These are phyloP conservation scores for Oopsacas minuta DNA, from an alignment of 37 sponge, comb jelly and placozoan species.

Conservation along the genomic window DNA sequence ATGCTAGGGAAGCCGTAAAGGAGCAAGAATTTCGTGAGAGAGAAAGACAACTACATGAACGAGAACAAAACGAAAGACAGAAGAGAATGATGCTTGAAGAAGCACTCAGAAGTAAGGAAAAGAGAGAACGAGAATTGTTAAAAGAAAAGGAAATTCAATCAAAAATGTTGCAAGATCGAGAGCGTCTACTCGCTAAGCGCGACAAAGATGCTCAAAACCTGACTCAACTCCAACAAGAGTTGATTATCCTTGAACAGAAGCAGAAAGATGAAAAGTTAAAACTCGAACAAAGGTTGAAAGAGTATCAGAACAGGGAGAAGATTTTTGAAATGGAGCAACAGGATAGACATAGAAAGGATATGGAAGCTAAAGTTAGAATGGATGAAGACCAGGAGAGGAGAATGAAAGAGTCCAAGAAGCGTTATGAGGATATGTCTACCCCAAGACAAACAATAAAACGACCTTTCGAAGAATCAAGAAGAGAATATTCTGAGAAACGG, in stretches of 20 bases:
- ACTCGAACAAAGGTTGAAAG: not conserved
- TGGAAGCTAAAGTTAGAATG: not conserved
- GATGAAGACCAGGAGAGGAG: not conserved
- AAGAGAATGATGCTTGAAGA: slow-evolving; percentile 14
- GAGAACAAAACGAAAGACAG: not conserved
- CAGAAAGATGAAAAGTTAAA: not conserved
- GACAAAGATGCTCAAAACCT: not conserved
- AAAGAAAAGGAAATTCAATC: not conserved
- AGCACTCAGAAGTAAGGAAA: not conserved
- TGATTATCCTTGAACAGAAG: not conserved
- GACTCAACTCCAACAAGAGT: not conserved
- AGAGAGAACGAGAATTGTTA: slow-evolving; percentile 13
- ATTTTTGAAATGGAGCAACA: not conserved
- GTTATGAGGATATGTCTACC: not conserved
- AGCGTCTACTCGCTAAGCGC: not conserved
- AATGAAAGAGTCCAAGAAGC: slow-evolving; percentile 6
- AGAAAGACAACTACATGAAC: slow-evolving; percentile 11
- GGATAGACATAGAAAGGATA: not conserved
- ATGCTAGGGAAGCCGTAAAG: not conserved
- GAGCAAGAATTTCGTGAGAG: not conserved
- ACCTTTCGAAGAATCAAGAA: not conserved
- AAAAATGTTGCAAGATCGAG: not conserved
- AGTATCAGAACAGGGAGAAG: not conserved
- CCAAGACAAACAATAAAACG: slow-evolving; percentile 2
- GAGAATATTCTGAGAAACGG: not conserved